Base-by-base conservation (phyloP, 2,888 invertebrate species). In the Carpatolechia fugitivella region DNA sequence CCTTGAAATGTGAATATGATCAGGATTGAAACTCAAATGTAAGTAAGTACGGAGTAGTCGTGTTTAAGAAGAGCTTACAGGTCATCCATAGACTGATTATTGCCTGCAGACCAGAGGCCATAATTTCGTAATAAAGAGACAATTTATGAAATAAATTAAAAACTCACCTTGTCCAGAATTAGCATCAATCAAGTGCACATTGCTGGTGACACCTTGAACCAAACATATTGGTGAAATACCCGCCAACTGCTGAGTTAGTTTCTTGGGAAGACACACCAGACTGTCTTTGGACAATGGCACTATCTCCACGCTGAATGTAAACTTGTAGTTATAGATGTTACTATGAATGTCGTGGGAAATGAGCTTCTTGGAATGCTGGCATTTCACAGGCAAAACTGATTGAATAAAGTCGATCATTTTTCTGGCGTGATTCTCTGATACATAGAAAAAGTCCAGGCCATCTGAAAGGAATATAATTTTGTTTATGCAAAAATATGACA, bases 291-390 rank as follows among this genome's bases (percentile, higher is more conserved):
- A 99, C 54, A 99, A 82, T 0, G 99, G 99, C 0, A 97, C 98
- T 69, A 99, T 96, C 82, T 99, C 99, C 61, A 99, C 94, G 59
- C 97, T 96, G 83, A 93, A 97, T 5, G 98, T 96, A 76, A 96
- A 96, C 84, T 99, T 99, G 85, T 98, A 99, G 82, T 99, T 99
- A 85, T 96, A 99, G 11, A 94, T 93, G 76, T 99, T 99, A 80
- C 97, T 99, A 83, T 98, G 98, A 55, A 97, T 96, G 82, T 99
- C 99, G 73, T 99, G 99, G 0, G 99, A 98, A 68, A 99, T 95
- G 38, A 99, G 91, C 72, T 98, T 98, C 82, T 99, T 98, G 0
- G 99, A 98, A 72, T 96, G 95, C 65, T 95, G 94, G 72, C 94
- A 94, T 73, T 96, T 95, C 69, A 96, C 95, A 0, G 99, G 99